phyloP scores from a whole-genome alignment of 1,140 invertebrate genomes.

The Lethocerus indicus region DNA sequence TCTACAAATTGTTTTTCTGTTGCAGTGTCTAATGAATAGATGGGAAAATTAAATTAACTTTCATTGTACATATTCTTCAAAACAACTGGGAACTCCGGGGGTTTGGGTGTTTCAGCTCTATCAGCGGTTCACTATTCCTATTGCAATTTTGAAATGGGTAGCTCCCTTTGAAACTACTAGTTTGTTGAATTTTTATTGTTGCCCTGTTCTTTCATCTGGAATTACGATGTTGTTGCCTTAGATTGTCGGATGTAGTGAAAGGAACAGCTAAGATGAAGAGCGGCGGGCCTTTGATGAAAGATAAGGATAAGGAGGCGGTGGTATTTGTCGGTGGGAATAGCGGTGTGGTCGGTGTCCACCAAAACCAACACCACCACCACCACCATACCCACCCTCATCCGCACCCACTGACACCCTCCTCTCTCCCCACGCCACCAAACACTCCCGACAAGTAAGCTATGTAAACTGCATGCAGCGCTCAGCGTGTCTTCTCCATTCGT shows the following conservation, averaged over 20 bases:
- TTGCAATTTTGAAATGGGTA: too few species aligned
- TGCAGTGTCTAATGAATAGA: too few species aligned
- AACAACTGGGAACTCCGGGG: too few species aligned
- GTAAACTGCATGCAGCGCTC: neutral
- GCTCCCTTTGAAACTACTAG: neutral
- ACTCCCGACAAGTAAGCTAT: constrained; percentile 16
- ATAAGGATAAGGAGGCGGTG: too few species aligned
- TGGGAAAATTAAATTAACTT: too few species aligned
- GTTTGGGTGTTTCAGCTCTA: too few species aligned
- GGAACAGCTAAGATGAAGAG: constrained; percentile 38
- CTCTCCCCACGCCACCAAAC: constrained; percentile 13
- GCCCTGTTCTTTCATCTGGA: neutral
- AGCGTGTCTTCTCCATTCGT: neutral
- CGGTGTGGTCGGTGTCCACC: neutral
- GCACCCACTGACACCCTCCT: constrained; percentile 14
- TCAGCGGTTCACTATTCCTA: too few species aligned
- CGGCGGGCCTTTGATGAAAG: neutral
- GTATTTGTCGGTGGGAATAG: neutral
- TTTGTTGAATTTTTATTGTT: neutral
- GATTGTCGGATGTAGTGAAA: constrained; percentile 66
- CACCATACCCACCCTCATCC: too few species aligned
- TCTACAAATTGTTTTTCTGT: too few species aligned
- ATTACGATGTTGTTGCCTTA: constrained; percentile 1
- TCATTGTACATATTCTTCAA: too few species aligned
- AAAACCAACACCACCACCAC: too few species aligned